Conservation (phyloP, 2,113 vertebrate genomes). For the Reinhardtius hippoglossoides region DNA sequence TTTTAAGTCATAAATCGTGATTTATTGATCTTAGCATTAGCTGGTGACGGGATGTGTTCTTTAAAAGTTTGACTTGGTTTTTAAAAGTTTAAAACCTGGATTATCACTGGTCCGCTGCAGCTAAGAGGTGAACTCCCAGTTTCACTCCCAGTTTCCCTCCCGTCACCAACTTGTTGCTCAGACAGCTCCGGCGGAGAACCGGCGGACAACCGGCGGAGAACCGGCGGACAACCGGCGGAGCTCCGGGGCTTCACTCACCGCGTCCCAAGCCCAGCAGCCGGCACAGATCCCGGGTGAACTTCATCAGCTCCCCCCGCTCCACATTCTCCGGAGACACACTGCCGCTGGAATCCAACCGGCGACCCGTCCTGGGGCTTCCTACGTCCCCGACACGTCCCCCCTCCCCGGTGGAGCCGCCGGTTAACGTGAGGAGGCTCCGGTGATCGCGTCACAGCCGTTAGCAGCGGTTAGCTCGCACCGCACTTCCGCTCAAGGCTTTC, state of each 20-base stretch:
- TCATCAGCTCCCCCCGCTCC: slow-evolving; percentile 49
- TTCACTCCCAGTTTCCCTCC: too few species aligned
- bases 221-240: too few species aligned
- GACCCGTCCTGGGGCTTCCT: neutral
- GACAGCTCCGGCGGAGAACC: too few species aligned
- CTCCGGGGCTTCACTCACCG: slow-evolving; percentile 51
- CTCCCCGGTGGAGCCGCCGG: neutral
- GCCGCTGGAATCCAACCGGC: neutral
- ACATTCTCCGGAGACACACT: slow-evolving; percentile 18
- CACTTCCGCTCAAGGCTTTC: neutral
- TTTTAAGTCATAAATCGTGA: too few species aligned
- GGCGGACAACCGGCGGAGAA: too few species aligned
- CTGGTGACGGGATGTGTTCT: too few species aligned
- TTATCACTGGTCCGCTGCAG: too few species aligned
- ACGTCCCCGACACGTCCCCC: neutral
- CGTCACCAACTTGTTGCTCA: too few species aligned
- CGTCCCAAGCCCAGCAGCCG: slow-evolving; percentile 63
- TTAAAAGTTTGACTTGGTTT: too few species aligned
- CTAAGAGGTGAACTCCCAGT: too few species aligned
- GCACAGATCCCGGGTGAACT: slow-evolving; percentile 65
- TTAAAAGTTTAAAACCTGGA: too few species aligned
- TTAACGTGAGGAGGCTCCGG: neutral
- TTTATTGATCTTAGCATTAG: too few species aligned
- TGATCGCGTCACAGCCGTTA: rapidly evolving
- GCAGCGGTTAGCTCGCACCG: rapidly evolving